Percentiles rank a stretch among this genome's conserved stretches.
Evolutionary conservation across 2,888 invertebrate genomes (phyloP).

Genomic region (Pogonocherus hispidulus): DNA sequence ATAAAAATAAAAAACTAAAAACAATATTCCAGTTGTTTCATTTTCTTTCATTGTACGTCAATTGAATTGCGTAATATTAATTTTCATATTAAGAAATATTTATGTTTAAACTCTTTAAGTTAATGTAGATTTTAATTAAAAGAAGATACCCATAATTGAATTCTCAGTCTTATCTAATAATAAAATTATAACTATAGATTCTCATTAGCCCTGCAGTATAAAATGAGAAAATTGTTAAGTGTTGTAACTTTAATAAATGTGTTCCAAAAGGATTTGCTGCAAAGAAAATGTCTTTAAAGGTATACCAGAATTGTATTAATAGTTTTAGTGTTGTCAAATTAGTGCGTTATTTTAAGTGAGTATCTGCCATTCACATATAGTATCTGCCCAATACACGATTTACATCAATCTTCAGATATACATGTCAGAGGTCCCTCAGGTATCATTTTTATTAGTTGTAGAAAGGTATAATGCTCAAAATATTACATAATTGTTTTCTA

Average conservation of each 20-base stretch:
- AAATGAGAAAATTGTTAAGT: neutral
- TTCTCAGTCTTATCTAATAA: neutral
- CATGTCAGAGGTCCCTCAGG: too few relatives aligned
- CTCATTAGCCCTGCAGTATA: too few relatives aligned
- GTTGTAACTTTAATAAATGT: neutral
- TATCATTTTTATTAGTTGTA: too few relatives aligned
- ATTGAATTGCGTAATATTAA: constrained; percentile 13
- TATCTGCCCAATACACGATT: too few relatives aligned
- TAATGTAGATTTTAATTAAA: constrained; percentile 31
- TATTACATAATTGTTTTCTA: too few relatives aligned
- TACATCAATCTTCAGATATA: too few relatives aligned
- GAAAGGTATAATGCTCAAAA: too few relatives aligned
- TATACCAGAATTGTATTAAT: neutral
- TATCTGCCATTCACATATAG: too few relatives aligned
- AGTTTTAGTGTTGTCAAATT: neutral
- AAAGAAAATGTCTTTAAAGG: neutral
- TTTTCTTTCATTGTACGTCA: constrained; percentile 2
- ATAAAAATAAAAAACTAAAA: too few relatives aligned
- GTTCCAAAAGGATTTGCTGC: neutral
- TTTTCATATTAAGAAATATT: constrained; percentile 3
- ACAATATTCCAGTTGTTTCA: constrained; percentile 9
- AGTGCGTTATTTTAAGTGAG: too few relatives aligned
- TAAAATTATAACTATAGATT: neutral
- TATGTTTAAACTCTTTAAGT: constrained; percentile 16
- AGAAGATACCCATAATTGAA: constrained; percentile 24